Conservation (phyloP, 2,888 invertebrate species). For the Philopedon plagiatum region DNA sequence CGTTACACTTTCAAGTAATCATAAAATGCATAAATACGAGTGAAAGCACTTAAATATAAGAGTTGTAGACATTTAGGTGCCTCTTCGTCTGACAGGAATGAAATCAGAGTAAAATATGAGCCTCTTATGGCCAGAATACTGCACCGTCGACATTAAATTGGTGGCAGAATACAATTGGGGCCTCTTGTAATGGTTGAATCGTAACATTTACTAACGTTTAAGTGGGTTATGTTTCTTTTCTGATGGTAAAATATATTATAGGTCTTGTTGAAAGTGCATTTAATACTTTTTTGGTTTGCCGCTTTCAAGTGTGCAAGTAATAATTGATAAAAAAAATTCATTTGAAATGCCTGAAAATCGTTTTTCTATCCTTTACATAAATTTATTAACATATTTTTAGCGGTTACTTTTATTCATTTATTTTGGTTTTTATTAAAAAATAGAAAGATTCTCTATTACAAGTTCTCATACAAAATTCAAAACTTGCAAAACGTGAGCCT, state of each 20-base stretch:
- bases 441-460: no score
- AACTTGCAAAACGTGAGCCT: no score
- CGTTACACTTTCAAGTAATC: conserved; percentile 1
- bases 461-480: no score
- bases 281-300: background rate
- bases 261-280: conserved; percentile 19
- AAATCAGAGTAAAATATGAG: conserved; percentile 18
- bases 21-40: conserved; percentile 4
- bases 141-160: conserved; percentile 21
- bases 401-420: no score
- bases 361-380: no score
- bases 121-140: conserved; percentile 17
- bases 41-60: background rate
- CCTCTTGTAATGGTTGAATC: conserved; percentile 21
- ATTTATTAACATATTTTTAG: no score
- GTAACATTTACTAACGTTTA: conserved; percentile 23
- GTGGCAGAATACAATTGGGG: conserved; percentile 18
- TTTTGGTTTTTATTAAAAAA: no score
- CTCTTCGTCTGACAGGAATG: conserved; percentile 11
- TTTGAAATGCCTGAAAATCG: no score
- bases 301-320: background rate
- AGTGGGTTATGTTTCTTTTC: conserved; percentile 36
- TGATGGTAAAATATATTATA: conserved; percentile 41
- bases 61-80: conserved; percentile 18
- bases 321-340: no score